Conservation (phyloP, 2,113 vertebrate genomes). For the Laticauda laticaudata region DNA sequence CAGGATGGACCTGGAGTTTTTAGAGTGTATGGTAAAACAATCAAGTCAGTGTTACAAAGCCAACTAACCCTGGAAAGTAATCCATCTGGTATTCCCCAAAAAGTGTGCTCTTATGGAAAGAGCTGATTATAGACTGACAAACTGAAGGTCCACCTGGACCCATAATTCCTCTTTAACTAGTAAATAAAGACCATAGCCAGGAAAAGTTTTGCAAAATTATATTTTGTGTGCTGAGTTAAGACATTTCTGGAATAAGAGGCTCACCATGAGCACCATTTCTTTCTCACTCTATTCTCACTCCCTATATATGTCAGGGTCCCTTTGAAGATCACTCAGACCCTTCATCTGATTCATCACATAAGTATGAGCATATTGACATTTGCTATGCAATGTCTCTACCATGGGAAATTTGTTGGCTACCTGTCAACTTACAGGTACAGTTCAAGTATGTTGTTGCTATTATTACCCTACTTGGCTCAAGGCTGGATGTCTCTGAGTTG, state of each 20-base stretch:
- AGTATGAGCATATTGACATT: background rate
- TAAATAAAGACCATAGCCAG: too few relatives aligned
- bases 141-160: background rate
- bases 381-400: background rate
- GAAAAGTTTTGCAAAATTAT: background rate
- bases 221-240: background rate
- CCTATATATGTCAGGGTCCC: background rate
- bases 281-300: background rate
- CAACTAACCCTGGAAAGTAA: background rate
- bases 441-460: background rate
- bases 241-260: background rate
- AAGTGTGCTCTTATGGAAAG: background rate
- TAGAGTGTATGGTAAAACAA: background rate
- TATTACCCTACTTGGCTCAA: background rate
- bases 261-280: background rate
- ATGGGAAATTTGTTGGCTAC: background rate
- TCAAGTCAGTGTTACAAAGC: background rate
- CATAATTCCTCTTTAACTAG: background rate
- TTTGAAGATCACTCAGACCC: background rate
- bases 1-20: background rate
- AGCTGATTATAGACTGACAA: background rate
- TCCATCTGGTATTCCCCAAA: background rate
- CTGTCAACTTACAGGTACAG: background rate
- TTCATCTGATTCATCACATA: background rate
- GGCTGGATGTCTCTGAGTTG: background rate